A percentile compares a stretch with the other conserved stretches of the same genome.
phyloP scores from a whole-genome alignment of 2,888 invertebrate species.

The Perizoma flavofasciatum region DNA sequence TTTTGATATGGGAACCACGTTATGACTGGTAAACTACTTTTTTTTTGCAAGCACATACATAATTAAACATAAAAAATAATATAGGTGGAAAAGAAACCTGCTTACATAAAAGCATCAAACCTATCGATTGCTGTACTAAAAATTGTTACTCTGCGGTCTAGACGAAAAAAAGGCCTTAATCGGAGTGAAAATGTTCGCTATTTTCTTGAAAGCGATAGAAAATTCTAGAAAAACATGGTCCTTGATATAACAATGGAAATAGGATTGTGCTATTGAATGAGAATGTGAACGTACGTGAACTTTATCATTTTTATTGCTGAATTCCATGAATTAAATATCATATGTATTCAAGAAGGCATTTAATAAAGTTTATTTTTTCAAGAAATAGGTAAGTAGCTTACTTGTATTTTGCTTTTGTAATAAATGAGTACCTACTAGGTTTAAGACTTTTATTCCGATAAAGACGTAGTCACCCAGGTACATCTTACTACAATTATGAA shows the following conservation, averaged over 20 bases:
- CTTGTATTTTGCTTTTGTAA: not conserved
- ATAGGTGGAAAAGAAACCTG: too few relatives aligned
- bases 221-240: conserved; percentile 13
- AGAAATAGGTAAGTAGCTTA: not conserved
- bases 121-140: not conserved
- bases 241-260: conserved; percentile 21
- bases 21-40: too few relatives aligned
- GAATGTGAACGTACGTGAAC: conserved; percentile 11
- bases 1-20: too few relatives aligned
- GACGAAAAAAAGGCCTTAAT: conserved; percentile 2
- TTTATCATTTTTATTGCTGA: conserved; percentile 20
- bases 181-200: conserved; percentile 8
- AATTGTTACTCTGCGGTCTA: conserved; percentile 2
- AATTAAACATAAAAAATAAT: too few relatives aligned
- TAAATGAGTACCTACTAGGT: not conserved
- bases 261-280: conserved; percentile 19
- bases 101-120: too few relatives aligned
- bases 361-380: not conserved
- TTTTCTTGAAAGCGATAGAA: conserved; percentile 17
- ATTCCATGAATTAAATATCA: conserved; percentile 15
- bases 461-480: too few relatives aligned
- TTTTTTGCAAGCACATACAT: too few relatives aligned
- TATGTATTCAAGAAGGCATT: not conserved
- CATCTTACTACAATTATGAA: too few relatives aligned
- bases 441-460: too few relatives aligned